Percentiles rank a stretch among this genome's conserved stretches.
Conservation (phyloP, 2,113 vertebrate species). For the Nipponia nippon region DNA sequence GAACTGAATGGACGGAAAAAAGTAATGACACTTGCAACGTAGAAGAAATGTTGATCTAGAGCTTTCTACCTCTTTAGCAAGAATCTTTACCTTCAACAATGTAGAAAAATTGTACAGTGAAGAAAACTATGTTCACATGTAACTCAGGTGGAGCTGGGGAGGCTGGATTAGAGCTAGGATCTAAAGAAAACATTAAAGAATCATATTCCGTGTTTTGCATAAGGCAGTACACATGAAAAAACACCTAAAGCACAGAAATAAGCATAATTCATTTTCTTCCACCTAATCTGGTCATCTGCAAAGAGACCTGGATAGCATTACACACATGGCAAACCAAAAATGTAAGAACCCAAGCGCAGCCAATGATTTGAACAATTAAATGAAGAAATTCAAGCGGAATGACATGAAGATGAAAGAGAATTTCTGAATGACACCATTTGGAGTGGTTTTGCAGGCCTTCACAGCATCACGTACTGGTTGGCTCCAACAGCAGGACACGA, state of each 20-base stretch:
- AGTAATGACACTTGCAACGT: not conserved
- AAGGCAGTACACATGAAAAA: slow-evolving; percentile 32
- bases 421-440: not conserved
- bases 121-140: not conserved
- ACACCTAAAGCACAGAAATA: slow-evolving; percentile 33
- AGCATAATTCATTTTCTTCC: slow-evolving; percentile 54
- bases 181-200: slow-evolving; percentile 55
- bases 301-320: not conserved
- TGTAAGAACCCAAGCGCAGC: not conserved
- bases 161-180: slow-evolving; percentile 29
- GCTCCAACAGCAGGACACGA: not conserved
- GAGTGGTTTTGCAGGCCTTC: not conserved
- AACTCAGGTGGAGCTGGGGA: slow-evolving; percentile 22
- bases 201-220: slow-evolving; percentile 34
- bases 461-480: not conserved
- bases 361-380: not conserved
- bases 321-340: not conserved
- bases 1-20: not conserved
- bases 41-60: not conserved
- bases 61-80: not conserved
- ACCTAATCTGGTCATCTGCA: slow-evolving; percentile 36
- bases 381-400: slow-evolving; percentile 19
- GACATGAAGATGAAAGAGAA: slow-evolving; percentile 16
- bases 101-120: not conserved
- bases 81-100: not conserved